Evolutionary conservation across 2,113 vertebrate genomes (phyloP), one percentile per base, ranked within the genome.

Genomic region (Stegastes partitus): DNA sequence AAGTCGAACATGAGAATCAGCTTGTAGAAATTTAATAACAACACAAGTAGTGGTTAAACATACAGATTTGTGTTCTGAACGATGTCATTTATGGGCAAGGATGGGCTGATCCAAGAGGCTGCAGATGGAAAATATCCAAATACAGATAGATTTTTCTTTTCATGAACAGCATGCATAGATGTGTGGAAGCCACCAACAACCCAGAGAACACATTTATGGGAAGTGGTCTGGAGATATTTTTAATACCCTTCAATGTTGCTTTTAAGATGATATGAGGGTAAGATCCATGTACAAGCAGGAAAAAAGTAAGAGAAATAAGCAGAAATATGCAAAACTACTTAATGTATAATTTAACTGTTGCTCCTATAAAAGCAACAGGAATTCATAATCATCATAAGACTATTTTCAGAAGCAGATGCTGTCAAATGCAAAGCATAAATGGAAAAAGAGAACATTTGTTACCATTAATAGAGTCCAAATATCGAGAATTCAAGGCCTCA

Each of bases 391-490:
- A 51, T 25, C 22, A 45, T 49, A 42, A 15, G 39, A 42, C 39
- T 67, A 31, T 22, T 81, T 77, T 21, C 42, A 77, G 68, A 37
- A 26, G 19, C 39, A 42, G 39, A 12, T 42, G 2, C 47, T 67
- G 34, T 67, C 39, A 18, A 53, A 23, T 53, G 53, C 31, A 67
- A 55, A n/a, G 34, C 25, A 44, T 54, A 39, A 68, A 18, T 34
- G 31, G 23, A 56, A 39, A 5, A 73, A 5, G 19, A 37, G 7
- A 21, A n/a, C 44, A 23, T 12, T 26, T 42, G 16, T 9, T 53
- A 26, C 22, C 1, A 8, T 53, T 5, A 49, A n/a, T n/a, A 49
- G 1, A 18, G 15, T 45, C 44, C 31, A 55, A 59, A 58, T 42
- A n/a, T 9, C 19, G 31, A 49, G 4, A 19, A n/a, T n/a, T 49